Conservation (phyloP, 1,140 invertebrate species). For the Leptoteleia sp. region DNA sequence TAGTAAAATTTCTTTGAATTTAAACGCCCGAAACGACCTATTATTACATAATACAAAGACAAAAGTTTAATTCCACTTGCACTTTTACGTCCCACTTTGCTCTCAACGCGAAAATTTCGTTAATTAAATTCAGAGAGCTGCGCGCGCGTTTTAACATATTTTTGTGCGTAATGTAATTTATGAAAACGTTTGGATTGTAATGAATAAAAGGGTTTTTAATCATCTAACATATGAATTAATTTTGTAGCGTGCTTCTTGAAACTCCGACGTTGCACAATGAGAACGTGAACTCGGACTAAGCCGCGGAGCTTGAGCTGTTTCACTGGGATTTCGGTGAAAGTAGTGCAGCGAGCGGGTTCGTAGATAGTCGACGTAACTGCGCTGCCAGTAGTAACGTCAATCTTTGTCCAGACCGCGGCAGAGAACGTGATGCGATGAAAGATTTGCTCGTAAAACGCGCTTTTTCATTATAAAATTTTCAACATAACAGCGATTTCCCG, state of each 20-base stretch:
- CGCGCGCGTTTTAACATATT: slow-evolving; percentile 15
- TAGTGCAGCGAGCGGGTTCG: slow-evolving; percentile 33
- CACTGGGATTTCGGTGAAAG: slow-evolving; percentile 51
- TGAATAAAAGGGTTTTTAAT: slow-evolving; percentile 45
- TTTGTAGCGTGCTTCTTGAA: slow-evolving; percentile 19
- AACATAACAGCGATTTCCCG: slow-evolving; percentile 9
- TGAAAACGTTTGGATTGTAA: slow-evolving; percentile 34
- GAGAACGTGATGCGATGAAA: slow-evolving; percentile 26
- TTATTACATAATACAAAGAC: background rate
- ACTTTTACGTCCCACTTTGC: no score
- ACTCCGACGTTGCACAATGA: slow-evolving; percentile 33
- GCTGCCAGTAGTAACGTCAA: slow-evolving; percentile 53
- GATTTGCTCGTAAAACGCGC: slow-evolving; percentile 19
- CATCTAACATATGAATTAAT: slow-evolving; percentile 47
- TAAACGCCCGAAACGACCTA: slow-evolving; percentile 1
- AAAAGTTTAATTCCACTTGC: slow-evolving; percentile 13
- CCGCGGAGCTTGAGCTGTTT: slow-evolving; percentile 45
- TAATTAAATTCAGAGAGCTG: slow-evolving; percentile 16
- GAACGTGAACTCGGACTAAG: slow-evolving; percentile 42
- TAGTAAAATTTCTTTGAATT: background rate
- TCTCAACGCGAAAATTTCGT: slow-evolving; percentile 6
- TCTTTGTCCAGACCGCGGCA: slow-evolving; percentile 36
- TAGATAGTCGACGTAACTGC: slow-evolving; percentile 35
- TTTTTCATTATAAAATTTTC: slow-evolving; percentile 31
- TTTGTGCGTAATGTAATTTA: slow-evolving; percentile 19